A percentile compares a stretch with the other conserved stretches of the same genome.
Evolutionary conservation across 2,797 vertebrate species (phyloP).

Genomic region (Catostomus latipinnis): DNA sequence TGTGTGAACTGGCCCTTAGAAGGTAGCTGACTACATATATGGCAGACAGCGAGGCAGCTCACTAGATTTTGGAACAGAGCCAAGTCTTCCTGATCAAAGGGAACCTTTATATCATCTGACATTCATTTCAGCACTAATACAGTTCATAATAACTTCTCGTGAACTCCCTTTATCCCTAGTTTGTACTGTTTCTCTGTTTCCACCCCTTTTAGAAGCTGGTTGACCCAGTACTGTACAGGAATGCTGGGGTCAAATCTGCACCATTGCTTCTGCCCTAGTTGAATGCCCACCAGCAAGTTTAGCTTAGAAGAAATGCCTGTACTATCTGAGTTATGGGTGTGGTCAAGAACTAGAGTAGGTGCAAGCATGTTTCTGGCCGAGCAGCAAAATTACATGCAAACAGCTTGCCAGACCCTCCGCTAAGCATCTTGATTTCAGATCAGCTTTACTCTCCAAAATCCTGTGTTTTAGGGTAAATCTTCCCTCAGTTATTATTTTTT

Average conservation of each 20-base stretch:
- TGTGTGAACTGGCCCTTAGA: neutral
- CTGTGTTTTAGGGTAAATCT: neutral
- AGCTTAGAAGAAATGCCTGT: neutral
- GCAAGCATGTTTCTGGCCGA: neutral
- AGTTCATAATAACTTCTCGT: neutral
- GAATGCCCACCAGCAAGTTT: slow-evolving; percentile 10
- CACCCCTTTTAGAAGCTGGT: neutral
- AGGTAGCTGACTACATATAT: neutral
- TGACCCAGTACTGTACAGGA: slow-evolving; percentile 1
- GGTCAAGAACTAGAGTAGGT: neutral
- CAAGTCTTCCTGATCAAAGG: neutral
- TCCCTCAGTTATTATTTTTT: neutral
- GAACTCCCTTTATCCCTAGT: neutral
- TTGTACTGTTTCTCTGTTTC: neutral
- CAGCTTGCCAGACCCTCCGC: neutral
- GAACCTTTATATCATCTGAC: neutral
- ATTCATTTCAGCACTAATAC: neutral
- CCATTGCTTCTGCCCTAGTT: slow-evolving; percentile 26
- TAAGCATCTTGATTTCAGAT: neutral
- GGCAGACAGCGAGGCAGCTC: neutral
- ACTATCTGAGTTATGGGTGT: no score
- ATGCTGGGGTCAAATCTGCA: slow-evolving; percentile 27
- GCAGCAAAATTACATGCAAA: neutral
- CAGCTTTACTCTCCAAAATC: neutral
- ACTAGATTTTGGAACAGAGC: neutral